Evolutionary conservation across 1,140 invertebrate species (phyloP).

Genomic region (Colletes gigas): DNA sequence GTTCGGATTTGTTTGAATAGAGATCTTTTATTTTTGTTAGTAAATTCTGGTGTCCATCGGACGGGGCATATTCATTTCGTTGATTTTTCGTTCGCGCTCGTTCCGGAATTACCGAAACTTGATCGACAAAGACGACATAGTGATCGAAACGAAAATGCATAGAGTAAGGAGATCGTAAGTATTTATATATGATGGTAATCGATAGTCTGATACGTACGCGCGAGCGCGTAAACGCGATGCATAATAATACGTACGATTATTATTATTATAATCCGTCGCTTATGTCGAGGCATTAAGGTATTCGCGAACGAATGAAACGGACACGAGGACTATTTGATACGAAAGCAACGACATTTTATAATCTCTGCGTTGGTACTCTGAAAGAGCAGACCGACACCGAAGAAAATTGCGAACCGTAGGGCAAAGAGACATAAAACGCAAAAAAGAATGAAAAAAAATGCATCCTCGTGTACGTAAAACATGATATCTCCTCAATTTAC

Average conservation of each 20-base stretch:
- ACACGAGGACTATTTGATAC: constrained; percentile 31
- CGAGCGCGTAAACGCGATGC: constrained; percentile 9
- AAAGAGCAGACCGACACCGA: background rate
- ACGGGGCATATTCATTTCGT: background rate
- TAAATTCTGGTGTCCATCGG: no score
- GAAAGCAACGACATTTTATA: constrained; percentile 3
- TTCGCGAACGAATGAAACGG: constrained; percentile 9
- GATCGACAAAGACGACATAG: constrained; percentile 33
- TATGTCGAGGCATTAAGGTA: constrained; percentile 33
- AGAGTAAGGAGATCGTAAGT: constrained; percentile 45
- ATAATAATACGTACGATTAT: constrained; percentile 34
- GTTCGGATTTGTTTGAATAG: no score
- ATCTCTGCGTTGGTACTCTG: background rate
- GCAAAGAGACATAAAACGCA: background rate
- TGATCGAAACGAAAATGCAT: constrained; percentile 31
- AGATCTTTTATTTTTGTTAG: no score
- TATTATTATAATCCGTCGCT: constrained; percentile 26
- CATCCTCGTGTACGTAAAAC: constrained; percentile 45
- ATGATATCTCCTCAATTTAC: constrained; percentile 36
- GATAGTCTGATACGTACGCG: constrained; percentile 9
- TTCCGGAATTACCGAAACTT: constrained; percentile 18
- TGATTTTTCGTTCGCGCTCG: background rate
- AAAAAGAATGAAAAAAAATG: background rate
- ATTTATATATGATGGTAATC: constrained; percentile 48
- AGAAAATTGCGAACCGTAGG: background rate